These are phyloP conservation scores for Microcebus griseorufus DNA, from an alignment of 2,113 vertebrate species.

Conservation along the genomic window DNA sequence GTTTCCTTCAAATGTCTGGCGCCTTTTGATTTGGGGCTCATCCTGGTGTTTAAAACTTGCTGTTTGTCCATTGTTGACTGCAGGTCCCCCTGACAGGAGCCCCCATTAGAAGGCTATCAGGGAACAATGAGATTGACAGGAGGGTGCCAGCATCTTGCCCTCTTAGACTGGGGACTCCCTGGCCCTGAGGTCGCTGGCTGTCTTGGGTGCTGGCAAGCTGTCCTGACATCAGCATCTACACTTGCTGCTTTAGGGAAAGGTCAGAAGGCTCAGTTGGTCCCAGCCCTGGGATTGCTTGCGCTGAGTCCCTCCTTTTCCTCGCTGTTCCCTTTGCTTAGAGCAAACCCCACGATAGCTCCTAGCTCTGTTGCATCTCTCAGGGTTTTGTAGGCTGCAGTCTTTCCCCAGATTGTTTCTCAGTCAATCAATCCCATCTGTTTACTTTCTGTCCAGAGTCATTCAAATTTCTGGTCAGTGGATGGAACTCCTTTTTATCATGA, in stretches of 20 bases:
- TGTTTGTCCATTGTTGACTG: neutral
- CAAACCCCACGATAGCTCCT: neutral
- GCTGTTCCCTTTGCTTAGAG: neutral
- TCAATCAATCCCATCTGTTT: neutral
- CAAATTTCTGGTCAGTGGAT: neutral
- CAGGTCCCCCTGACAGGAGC: neutral
- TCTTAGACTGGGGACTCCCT: neutral
- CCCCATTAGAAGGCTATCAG: neutral
- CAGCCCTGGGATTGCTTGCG: neutral
- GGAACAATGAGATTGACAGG: fast-evolving
- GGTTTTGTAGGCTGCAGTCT: neutral
- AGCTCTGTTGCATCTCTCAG: neutral
- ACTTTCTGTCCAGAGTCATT: neutral
- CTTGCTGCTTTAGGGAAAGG: neutral
- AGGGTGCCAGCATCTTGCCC: neutral
- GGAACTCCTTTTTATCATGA: neutral
- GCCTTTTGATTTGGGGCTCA: neutral
- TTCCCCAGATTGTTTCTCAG: neutral
- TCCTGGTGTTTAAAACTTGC: neutral
- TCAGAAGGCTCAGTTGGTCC: neutral
- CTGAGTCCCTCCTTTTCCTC: neutral
- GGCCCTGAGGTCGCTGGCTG: neutral
- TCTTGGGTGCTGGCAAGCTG: too few species aligned
- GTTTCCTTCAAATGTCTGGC: neutral
- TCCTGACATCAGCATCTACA: neutral